A percentile compares a stretch with the other conserved stretches of the same genome.
Evolutionary conservation across 1,140 invertebrate species (phyloP).

Genomic region (Drosophila parabipectinata): DNA sequence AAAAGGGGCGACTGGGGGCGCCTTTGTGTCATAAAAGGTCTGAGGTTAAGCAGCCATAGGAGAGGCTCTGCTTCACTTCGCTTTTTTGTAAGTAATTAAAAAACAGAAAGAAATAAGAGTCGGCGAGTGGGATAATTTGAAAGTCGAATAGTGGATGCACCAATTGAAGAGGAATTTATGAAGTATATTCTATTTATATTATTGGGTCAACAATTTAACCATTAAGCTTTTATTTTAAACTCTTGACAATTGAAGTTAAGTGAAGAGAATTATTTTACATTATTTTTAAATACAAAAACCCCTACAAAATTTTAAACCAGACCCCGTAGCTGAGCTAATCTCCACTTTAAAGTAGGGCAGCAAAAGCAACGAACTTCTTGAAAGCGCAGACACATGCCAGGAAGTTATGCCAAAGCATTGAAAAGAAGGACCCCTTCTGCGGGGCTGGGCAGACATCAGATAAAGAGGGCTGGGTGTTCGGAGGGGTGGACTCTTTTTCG

Average conservation of each 20-base stretch:
- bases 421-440: conserved; percentile 29
- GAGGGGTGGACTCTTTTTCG: conserved; percentile 15
- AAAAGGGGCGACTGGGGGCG: conserved; percentile 7
- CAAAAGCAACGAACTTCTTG: conserved; percentile 55
- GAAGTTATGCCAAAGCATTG: conserved; percentile 47
- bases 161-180: not conserved
- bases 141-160: conserved; percentile 3
- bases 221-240: not conserved
- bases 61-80: conserved; percentile 57
- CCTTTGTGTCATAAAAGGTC: conserved; percentile 55
- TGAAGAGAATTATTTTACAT: no score
- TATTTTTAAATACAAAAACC: no score
- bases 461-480: not conserved
- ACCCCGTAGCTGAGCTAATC: not conserved
- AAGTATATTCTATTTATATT: no score
- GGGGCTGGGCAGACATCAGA: conserved; percentile 14
- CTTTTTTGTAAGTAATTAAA: conserved; percentile 76
- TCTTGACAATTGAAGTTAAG: no score
- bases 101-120: conserved; percentile 40
- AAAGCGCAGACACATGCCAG: conserved; percentile 68
- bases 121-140: not conserved
- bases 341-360: conserved; percentile 9
- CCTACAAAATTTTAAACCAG: not conserved
- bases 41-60: conserved; percentile 77
- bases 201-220: not conserved